These are phyloP conservation scores for Dasypogon diadema DNA, from an alignment of 2,888 invertebrate species.

Conservation along the genomic window DNA sequence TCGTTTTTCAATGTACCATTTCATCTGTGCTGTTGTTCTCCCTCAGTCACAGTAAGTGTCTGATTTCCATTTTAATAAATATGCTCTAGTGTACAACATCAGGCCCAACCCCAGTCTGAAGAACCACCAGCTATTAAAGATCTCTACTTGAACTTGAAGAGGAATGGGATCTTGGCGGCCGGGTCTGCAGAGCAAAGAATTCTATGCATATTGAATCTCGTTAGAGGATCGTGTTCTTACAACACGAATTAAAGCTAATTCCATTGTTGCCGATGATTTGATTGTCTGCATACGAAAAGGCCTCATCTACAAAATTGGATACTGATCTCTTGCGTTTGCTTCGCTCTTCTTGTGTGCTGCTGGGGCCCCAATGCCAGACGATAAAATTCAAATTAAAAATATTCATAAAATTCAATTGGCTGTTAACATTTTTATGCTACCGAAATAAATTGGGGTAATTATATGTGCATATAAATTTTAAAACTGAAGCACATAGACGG, in stretches of 20 bases:
- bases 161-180: no score
- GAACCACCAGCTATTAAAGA: not conserved
- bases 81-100: constrained; percentile 26
- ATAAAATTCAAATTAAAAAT: constrained; percentile 40
- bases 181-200: constrained; percentile 28
- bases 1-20: not conserved
- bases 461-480: no score
- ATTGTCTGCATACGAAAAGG: constrained; percentile 47
- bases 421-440: no score
- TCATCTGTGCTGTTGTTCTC: constrained; percentile 17
- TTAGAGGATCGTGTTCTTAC: constrained; percentile 51
- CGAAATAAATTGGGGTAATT: no score
- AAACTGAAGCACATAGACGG: no score
- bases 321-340: constrained; percentile 19
- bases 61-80: constrained; percentile 45
- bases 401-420: constrained; percentile 38
- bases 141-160: constrained; percentile 30
- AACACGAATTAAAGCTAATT: constrained; percentile 51
- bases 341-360: not conserved
- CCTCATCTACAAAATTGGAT: constrained; percentile 15
- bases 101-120: not conserved
- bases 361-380: constrained; percentile 5
- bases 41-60: constrained; percentile 3
- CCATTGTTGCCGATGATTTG: constrained; percentile 48
- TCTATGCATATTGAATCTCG: constrained; percentile 47